A percentile compares a stretch with the other conserved stretches of the same genome.
Evolutionary conservation across 1,140 invertebrate genomes (phyloP).

Genomic region (Drosophila kepulauana): DNA sequence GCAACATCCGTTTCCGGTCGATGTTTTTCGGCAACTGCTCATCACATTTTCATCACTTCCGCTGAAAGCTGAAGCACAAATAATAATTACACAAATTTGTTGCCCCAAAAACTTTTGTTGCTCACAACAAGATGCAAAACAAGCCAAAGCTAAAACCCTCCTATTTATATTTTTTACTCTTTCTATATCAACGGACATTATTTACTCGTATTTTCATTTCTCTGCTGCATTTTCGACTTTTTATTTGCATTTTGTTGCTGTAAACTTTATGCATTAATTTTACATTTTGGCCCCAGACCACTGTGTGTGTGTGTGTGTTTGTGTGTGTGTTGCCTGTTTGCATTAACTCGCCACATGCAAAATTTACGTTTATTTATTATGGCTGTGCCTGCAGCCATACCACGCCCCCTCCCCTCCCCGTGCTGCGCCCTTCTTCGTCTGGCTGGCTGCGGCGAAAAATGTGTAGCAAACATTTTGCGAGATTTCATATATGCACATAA

Average conservation of each 20-base stretch:
- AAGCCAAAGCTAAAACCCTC: conserved; percentile 11
- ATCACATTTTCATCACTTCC: conserved; percentile 70
- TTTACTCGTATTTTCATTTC: conserved; percentile 70
- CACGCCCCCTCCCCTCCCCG: conserved; percentile 11
- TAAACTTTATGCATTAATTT: conserved; percentile 83
- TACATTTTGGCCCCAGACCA: conserved; percentile 63
- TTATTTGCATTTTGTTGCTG: conserved; percentile 63
- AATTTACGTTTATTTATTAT: conserved; percentile 83
- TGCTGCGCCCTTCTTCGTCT: conserved; percentile 20
- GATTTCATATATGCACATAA: conserved; percentile 41
- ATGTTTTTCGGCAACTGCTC: conserved; percentile 19
- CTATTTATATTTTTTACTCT: conserved; percentile 25
- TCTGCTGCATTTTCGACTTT: conserved; percentile 43
- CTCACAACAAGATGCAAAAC: conserved; percentile 30
- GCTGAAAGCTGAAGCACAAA: conserved; percentile 14
- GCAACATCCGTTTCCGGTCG: conserved; percentile 43
- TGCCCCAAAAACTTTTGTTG: conserved; percentile 16
- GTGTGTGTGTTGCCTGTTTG: conserved; percentile 63
- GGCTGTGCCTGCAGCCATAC: conserved; percentile 36
- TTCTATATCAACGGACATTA: conserved; percentile 70
- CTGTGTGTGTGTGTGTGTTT: conserved; percentile 13
- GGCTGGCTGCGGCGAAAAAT: conserved; percentile 63
- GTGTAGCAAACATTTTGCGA: conserved; percentile 75
- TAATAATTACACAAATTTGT: conserved; percentile 60
- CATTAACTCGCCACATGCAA: conserved; percentile 81